A percentile compares a stretch with the other conserved stretches of the same genome.
phyloP scores from a whole-genome alignment of 2,797 vertebrate genomes.

The Anolis apletophallus region DNA sequence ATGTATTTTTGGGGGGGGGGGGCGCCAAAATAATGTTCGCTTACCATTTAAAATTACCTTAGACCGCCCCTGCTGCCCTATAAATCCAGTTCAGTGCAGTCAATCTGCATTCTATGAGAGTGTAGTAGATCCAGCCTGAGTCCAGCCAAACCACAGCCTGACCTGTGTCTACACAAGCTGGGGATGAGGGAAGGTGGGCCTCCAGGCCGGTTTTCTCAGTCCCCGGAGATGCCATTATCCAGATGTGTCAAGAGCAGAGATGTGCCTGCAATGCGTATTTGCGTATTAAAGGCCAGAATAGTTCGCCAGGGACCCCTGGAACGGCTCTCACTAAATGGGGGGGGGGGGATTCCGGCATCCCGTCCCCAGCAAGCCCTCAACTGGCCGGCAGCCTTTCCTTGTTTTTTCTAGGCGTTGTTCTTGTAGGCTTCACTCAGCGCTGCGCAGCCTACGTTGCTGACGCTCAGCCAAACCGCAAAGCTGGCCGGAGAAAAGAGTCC shows the following conservation, averaged over 20 bases:
- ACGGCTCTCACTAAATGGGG: neutral
- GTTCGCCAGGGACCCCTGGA: neutral
- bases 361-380: neutral
- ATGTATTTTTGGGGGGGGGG: too few relatives aligned
- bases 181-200: constrained; percentile 36
- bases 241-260: constrained; percentile 36
- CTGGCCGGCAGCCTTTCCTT: neutral
- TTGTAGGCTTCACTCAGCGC: neutral
- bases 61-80: too few relatives aligned
- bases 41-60: too few relatives aligned
- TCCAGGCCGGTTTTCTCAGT: constrained; percentile 27
- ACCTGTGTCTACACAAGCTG: constrained; percentile 12
- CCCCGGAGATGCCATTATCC: constrained; percentile 38
- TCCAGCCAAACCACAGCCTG: neutral
- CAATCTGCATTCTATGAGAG: too few relatives aligned
- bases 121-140: too few relatives aligned
- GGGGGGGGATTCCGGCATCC: neutral
- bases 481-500: neutral
- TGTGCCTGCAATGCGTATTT: constrained; percentile 43
- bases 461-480: neutral
- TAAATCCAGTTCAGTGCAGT: too few relatives aligned
- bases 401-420: constrained; percentile 4
- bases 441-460: neutral
- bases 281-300: constrained; percentile 22
- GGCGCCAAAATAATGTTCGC: too few relatives aligned